phyloP scores from a whole-genome alignment of 2,113 vertebrate species.

The Cheilinus undulatus region DNA sequence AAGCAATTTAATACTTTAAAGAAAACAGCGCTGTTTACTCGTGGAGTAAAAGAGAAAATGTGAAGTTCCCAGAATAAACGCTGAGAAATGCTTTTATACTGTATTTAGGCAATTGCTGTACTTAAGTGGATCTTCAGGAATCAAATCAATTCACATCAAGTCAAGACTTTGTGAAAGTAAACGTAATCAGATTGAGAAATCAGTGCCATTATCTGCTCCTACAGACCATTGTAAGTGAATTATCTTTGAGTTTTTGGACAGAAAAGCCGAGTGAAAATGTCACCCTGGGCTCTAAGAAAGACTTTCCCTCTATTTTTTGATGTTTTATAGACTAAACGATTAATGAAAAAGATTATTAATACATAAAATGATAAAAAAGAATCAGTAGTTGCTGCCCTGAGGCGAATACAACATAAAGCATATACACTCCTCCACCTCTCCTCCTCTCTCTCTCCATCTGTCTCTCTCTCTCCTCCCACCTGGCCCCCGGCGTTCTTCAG shows the following conservation, averaged over 20 bases:
- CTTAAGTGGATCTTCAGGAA: constrained; percentile 2
- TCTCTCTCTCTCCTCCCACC: constrained; percentile 57
- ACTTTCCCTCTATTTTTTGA: not conserved
- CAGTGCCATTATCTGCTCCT: not conserved
- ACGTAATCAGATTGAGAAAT: not conserved
- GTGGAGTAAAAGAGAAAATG: not conserved
- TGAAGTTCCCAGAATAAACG: not conserved
- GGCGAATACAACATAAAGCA: constrained; percentile 31
- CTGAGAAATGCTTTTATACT: not conserved
- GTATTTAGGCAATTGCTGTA: constrained; percentile 3
- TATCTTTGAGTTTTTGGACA: not conserved
- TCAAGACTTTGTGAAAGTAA: not conserved
- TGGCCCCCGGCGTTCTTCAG: constrained; percentile 49
- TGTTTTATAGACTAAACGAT: not conserved
- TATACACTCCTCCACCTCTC: constrained; percentile 14
- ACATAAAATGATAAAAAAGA: not conserved
- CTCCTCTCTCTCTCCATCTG: constrained; percentile 9
- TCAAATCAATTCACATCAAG: constrained; percentile 29
- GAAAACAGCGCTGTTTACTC: constrained; percentile 6
- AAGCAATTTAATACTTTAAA: not conserved
- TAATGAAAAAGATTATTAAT: not conserved
- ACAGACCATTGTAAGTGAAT: not conserved
- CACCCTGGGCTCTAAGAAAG: not conserved
- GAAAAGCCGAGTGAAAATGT: not conserved
- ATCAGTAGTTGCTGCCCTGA: not conserved